Evolutionary conservation across 2,113 vertebrate species (phyloP), one percentile per base, ranked within the genome.

Genomic region (Tauraco erythrolophus): DNA sequence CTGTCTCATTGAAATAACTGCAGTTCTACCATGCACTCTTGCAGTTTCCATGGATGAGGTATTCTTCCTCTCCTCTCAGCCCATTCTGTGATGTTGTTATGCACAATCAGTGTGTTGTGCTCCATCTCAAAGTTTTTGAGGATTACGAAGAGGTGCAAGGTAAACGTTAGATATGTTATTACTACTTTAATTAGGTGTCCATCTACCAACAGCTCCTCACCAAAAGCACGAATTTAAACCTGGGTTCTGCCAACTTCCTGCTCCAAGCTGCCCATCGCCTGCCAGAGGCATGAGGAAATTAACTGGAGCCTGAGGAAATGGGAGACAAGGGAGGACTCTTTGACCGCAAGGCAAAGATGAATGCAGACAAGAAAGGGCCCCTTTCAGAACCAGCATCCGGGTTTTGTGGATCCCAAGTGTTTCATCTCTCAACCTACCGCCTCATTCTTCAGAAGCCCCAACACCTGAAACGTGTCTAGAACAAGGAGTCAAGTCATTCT

Each of bases 141-240:
- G 70, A 92, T 84, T 85, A 96, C 64, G 43, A 68, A 76, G 94
- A 96, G 31, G 77, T 69, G 62, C 24, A 71, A 85, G 28, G 74
- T 89, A 95, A 94, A 91, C 89, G 61, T 84, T 89, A 84, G 50
- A 37, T 75, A 31, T 53, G 43, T 43, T 92, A 60, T 87, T 94
- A 75, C 60, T 87, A 65, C 31, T 43, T 89, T 79, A 95, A 84
- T 94, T 89, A 84, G 53, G 19, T 46, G 54, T 82, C 65, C 51
- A 30, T 57, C 84, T 72, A 28, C 53, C 64, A 84, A 61, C 61
- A 89, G 41, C 13, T 88, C 56, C 81, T 82, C 61, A 76, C 58
- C 37, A 45, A 89, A 89, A 85, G 18, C 31, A 66, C 4, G 2
- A 76, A 84, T 85, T 88, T 94, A 94, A 87, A 88, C 83, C 41